Base-by-base conservation (phyloP, 1,140 invertebrate genomes). In the Drosophila kikkawai region DNA sequence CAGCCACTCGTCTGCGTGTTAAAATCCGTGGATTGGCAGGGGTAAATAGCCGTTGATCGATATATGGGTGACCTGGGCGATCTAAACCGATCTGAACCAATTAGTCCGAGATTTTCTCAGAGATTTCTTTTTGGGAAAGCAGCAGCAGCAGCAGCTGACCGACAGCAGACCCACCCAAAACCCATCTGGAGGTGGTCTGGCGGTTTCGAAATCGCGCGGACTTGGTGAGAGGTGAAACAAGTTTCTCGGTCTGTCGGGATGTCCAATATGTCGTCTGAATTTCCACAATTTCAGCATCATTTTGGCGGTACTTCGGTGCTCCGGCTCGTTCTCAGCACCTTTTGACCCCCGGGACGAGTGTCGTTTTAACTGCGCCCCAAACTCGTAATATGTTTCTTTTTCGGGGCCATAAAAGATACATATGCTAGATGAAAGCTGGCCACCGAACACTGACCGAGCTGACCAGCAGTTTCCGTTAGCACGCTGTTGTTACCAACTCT, bases 241-340 rank as follows among this genome's bases (percentile, higher is more conserved):
- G 70, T 74, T 74, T 45, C 26, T 29, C 22, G 42, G 17, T 15
- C 17, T 12, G 17, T 50, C 53, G 53, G 53, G 53, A 56, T 56
- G 53, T 56, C 53, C 34, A 34, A 37, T 55, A 55, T 37, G 51
- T 37, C 2, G 53, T 37, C 53, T 26, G 39, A 55, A 19, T 75
- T 80, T 75, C 37, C 47, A 80, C 71, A 84, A 73, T 84, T 84
- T 86, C 79, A 86, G 82, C 82, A 86, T 86, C 82, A 86, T 84
- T 75, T 70, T 56, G 53, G 53, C 53, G 34, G 22, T 26, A 3
- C 12, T 13, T 44, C 42, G 59, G 48, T 51, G 36, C 36, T 4
- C 15, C 26, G 56, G 79, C 81, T 64, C 83, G 80, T 86, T 86
- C 82, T 86, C 82, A 86, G 82, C 82, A 86, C 82, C 82, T 86